A percentile compares a stretch with the other conserved stretches of the same genome.
Evolutionary conservation across 1,140 invertebrate genomes (phyloP).

Genomic region (Calycopis cecrops): DNA sequence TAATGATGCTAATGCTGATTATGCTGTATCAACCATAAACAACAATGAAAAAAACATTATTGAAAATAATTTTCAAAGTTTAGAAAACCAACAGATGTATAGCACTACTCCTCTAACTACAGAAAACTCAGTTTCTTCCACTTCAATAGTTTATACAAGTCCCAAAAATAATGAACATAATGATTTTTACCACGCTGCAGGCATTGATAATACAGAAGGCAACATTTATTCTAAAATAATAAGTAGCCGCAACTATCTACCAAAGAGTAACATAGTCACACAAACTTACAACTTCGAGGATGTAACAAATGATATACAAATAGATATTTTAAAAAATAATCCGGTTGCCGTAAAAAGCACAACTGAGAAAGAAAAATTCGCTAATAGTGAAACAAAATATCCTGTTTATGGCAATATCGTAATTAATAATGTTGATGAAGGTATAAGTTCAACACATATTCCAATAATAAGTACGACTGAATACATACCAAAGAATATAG

Average conservation of each 20-base stretch:
- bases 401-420: background rate
- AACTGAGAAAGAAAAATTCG: background rate
- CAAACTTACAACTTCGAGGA: conserved; percentile 46
- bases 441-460: conserved; percentile 1
- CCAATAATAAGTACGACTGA: conserved; percentile 3
- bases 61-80: background rate
- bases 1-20: background rate
- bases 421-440: background rate
- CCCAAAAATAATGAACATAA: background rate
- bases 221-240: conserved; percentile 22
- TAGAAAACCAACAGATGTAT: background rate
- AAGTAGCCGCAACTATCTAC: conserved; percentile 34
- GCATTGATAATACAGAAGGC: conserved; percentile 5
- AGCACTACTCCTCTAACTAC: background rate
- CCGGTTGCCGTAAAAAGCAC: conserved; percentile 11
- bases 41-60: background rate
- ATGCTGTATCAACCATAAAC: background rate
- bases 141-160: background rate
- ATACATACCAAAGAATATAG: background rate
- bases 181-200: conserved; percentile 3
- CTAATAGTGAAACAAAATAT: conserved; percentile 3
- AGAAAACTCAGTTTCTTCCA: background rate
- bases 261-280: conserved; percentile 41
- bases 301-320: conserved; percentile 26
- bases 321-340: conserved; percentile 11